Conservation (phyloP, 2,888 invertebrate genomes). For the Synanthedon vespiformis region DNA sequence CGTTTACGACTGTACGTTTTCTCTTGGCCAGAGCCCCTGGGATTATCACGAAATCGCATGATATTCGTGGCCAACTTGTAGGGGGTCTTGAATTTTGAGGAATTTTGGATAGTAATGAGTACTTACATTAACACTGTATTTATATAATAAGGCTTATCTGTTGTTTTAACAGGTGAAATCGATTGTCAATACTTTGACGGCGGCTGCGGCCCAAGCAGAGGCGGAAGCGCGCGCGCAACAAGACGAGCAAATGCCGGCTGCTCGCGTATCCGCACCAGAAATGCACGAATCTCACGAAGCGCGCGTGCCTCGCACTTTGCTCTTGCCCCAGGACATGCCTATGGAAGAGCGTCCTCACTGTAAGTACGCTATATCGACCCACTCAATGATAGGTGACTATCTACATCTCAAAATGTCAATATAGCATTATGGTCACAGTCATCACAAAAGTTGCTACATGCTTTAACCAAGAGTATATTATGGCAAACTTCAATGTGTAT, state of each 20-base stretch:
- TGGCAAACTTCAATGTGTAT: too few relatives aligned
- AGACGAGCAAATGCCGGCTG: slow-evolving; percentile 42
- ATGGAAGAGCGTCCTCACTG: slow-evolving; percentile 82
- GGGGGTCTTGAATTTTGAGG: too few relatives aligned
- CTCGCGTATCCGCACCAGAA: slow-evolving; percentile 47
- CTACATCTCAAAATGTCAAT: too few relatives aligned
- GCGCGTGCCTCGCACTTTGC: slow-evolving; percentile 65
- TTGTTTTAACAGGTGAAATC: slow-evolving; percentile 43
- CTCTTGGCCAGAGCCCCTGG: too few relatives aligned
- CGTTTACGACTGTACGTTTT: too few relatives aligned
- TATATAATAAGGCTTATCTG: too few relatives aligned
- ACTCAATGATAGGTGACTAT: not conserved
- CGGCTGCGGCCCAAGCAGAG: slow-evolving; percentile 36
- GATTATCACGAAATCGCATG: too few relatives aligned
- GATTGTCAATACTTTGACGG: slow-evolving; percentile 56
- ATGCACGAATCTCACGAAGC: slow-evolving; percentile 61
- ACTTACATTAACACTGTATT: too few relatives aligned
- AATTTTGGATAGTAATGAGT: too few relatives aligned
- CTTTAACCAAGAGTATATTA: too few relatives aligned
- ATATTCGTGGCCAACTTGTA: too few relatives aligned
- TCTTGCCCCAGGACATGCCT: slow-evolving; percentile 70
- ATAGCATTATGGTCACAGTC: not conserved
- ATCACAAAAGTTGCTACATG: too few relatives aligned
- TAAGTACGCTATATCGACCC: slow-evolving; percentile 54
- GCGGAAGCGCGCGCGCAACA: slow-evolving; percentile 25